Percentiles rank a stretch among this genome's conserved stretches.
These are phyloP conservation scores for Coelopa frigida DNA, from an alignment of 1,140 invertebrate genomes.

Conservation along the genomic window DNA sequence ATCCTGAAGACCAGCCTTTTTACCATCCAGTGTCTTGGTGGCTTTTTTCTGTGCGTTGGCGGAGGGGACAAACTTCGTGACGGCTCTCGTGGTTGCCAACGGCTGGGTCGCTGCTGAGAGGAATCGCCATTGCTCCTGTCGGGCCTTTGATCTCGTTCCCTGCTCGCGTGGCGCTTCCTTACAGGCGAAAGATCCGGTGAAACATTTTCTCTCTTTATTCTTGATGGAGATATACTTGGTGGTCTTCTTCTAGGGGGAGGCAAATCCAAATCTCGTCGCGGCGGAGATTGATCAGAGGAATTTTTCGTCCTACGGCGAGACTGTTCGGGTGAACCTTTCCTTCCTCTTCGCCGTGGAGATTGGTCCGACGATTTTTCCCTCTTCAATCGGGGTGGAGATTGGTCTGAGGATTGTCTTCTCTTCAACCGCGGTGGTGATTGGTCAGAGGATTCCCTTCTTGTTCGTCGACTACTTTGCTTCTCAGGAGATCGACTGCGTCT, in stretches of 20 bases:
- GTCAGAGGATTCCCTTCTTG: constrained; percentile 17
- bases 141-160: not conserved
- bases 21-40: constrained; percentile 66
- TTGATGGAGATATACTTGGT: too few relatives aligned
- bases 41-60: constrained; percentile 34
- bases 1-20: constrained; percentile 76
- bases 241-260: too few relatives aligned
- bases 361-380: constrained; percentile 16
- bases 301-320: constrained; percentile 27
- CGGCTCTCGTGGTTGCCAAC: constrained; percentile 10
- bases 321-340: constrained; percentile 28
- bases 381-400: constrained; percentile 36
- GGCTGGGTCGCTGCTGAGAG: constrained; percentile 15
- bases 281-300: too few relatives aligned
- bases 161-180: too few relatives aligned
- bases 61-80: constrained; percentile 23
- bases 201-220: constrained; percentile 5
- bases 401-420: constrained; percentile 30
- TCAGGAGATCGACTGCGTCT: not conserved
- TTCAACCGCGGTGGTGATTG: constrained; percentile 30
- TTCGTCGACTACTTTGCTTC: not conserved
- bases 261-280: too few relatives aligned
- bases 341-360: constrained; percentile 15
- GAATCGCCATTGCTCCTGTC: not conserved
- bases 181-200: not conserved